Base-by-base conservation (phyloP, 2,113 vertebrate genomes). In the Sardina pilchardus region DNA sequence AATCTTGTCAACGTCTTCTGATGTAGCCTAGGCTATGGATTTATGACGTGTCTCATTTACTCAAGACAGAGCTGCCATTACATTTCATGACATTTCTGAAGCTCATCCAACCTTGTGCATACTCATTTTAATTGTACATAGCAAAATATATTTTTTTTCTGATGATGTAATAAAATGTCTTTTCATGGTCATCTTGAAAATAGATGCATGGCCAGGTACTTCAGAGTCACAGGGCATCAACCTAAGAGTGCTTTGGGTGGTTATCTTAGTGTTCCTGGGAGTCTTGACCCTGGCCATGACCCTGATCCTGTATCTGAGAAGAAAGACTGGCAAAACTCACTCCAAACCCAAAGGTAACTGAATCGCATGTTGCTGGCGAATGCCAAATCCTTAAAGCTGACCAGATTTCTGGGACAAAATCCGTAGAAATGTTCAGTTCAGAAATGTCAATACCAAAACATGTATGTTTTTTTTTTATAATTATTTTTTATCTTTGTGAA, bases 261-360 rank as follows among this genome's bases (percentile, higher is more conserved):
- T 87, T 67, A 47, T 90, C 26, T 88, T 90, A 36, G 75, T 88
- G 42, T 85, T 91, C 81, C 63, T 91, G 83, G 86, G 83, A 42
- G 84, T 87, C 81, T 85, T 89, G n/a, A n/a, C n/a, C 82, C 83
- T 71, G 6, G 67, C 82, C 19, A 80, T 91, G 80, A 87, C 88
- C 30, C 81, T 91, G 42, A 86, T 90, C 30, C 82, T 91, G 47
- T 78, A 90, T n/a, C 85, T 92, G 47, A 87, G 88, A 47, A 90
- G 86, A 85, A 91, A 88, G 85, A 81, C 83, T 83, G 90, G 90
- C 67, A 87, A 67, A 26, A 63, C 47, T 19, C 36, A 86, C 47
- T 45, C 21, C 67, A 83, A 71, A 30, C 81, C 88, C 36, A 88
- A 87, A 90, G 90, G 91, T 92, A 89, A 42, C 84, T 59, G 2